Evolutionary conservation across 2,113 vertebrate genomes (phyloP).

Genomic region (Pluvianellus socialis): DNA sequence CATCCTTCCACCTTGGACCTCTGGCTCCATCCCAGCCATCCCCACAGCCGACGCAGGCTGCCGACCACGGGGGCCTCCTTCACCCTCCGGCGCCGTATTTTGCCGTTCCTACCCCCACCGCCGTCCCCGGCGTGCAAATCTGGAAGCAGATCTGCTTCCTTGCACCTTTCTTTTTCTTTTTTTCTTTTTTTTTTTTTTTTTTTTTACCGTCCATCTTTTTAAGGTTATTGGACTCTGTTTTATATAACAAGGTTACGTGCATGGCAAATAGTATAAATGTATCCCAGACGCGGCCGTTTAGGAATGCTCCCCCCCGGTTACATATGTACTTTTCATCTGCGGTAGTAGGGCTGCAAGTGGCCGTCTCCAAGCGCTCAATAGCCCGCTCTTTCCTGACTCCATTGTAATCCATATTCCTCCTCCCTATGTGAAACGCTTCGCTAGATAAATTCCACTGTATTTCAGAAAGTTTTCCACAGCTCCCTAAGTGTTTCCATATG

Average conservation of each 20-base stretch:
- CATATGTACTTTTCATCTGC: conserved; percentile 62
- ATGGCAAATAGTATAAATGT: conserved; percentile 60
- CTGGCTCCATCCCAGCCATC: not conserved
- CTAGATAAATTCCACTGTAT: conserved; percentile 71
- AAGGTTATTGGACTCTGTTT: conserved; percentile 55
- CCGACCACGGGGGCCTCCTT: not conserved
- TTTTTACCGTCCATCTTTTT: conserved; percentile 5
- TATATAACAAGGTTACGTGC: conserved; percentile 61
- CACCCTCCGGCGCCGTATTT: rapidly evolving
- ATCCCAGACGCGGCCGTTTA: conserved; percentile 47
- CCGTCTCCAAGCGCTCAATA: not conserved
- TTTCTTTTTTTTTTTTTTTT: not conserved
- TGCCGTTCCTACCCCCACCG: not conserved
- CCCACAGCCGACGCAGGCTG: not conserved
- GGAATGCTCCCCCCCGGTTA: conserved; percentile 45
- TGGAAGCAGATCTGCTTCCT: conserved; percentile 45
- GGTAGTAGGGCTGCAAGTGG: not conserved
- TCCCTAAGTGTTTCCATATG: conserved; percentile 79
- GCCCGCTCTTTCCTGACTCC: conserved; percentile 53
- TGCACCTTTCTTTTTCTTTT: conserved; percentile 13
- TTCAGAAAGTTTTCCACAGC: conserved; percentile 80
- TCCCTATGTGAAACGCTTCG: conserved; percentile 49
- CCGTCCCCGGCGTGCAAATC: not conserved
- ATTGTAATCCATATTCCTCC: conserved; percentile 66
- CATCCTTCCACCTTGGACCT: not conserved